These are phyloP conservation scores for Mesopsocus fuscifrons DNA, from an alignment of 2,888 invertebrate genomes.

Conservation along the genomic window DNA sequence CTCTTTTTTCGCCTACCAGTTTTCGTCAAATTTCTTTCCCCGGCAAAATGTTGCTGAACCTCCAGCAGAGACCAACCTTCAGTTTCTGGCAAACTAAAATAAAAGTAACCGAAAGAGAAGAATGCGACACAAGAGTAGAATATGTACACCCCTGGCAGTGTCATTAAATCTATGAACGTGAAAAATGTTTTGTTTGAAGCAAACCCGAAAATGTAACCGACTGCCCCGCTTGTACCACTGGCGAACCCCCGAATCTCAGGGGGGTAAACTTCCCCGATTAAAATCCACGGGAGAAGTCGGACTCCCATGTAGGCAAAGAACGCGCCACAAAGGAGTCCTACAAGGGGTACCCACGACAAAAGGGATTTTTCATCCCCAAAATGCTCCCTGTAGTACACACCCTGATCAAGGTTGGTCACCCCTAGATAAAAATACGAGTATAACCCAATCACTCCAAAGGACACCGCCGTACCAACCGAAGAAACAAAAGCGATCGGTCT, in stretches of 20 bases:
- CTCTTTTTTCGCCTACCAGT: conserved; percentile 2
- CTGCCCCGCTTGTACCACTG: conserved; percentile 50
- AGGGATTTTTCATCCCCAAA: background rate
- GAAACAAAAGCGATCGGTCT: conserved; percentile 46
- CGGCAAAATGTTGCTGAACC: conserved; percentile 6
- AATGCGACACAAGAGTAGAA: conserved; percentile 26
- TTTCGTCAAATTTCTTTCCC: conserved; percentile 4
- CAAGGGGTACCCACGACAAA: conserved; percentile 42
- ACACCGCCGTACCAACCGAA: conserved; percentile 39
- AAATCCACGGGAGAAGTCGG: conserved; percentile 56
- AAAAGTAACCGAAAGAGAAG: conserved; percentile 41
- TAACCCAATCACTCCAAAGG: conserved; percentile 38
- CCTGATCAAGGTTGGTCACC: background rate
- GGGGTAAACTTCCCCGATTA: conserved; percentile 57
- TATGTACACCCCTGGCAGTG: conserved; percentile 18
- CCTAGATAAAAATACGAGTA: conserved; percentile 27
- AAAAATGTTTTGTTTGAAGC: conserved; percentile 38
- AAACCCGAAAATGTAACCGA: conserved; percentile 58
- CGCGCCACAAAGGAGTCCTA: conserved; percentile 42
- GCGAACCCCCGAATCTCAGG: conserved; percentile 47
- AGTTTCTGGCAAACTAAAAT: conserved; percentile 58
- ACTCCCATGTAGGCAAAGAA: conserved; percentile 50
- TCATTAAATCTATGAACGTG: conserved; percentile 11
- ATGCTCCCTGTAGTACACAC: background rate
- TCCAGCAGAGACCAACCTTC: conserved; percentile 45